Percentiles rank a stretch among this genome's conserved stretches.
phyloP scores from a whole-genome alignment of 2,797 vertebrate species.

The Notamacropus eugenii region DNA sequence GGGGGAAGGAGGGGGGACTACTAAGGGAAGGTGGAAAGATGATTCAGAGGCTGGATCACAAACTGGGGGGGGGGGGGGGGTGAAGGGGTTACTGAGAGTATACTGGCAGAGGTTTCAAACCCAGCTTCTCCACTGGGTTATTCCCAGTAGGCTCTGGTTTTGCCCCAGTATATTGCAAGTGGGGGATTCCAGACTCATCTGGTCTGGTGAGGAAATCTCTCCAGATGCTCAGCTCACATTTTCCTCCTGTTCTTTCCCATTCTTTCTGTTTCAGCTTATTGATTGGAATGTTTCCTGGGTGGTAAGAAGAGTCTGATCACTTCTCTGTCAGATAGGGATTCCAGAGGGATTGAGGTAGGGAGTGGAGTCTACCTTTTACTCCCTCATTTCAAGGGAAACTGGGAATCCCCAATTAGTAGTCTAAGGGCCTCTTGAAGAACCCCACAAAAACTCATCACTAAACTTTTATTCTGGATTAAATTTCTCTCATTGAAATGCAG shows the following conservation, averaged over 20 bases:
- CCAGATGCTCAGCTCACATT: constrained; percentile 4
- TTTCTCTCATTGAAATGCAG: neutral
- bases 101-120: neutral
- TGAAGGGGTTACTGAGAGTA: neutral
- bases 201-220: constrained; percentile 34
- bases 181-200: constrained; percentile 61
- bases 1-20: neutral
- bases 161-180: constrained; percentile 45
- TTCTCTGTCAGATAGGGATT: neutral
- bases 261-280: constrained; percentile 43
- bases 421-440: neutral
- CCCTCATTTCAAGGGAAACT: neutral
- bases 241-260: neutral
- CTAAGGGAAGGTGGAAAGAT: neutral
- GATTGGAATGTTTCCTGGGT: neutral
- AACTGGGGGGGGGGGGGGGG: neutral
- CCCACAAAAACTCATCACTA: neutral
- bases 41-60: neutral
- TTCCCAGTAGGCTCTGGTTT: constrained; percentile 8
- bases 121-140: neutral
- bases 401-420: neutral
- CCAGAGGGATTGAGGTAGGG: neutral
- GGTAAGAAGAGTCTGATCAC: neutral
- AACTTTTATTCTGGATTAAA: neutral
- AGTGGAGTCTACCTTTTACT: neutral